These are phyloP conservation scores for Phalacrocorax brasilianus DNA, from an alignment of 2,113 vertebrate species.

Conservation along the genomic window DNA sequence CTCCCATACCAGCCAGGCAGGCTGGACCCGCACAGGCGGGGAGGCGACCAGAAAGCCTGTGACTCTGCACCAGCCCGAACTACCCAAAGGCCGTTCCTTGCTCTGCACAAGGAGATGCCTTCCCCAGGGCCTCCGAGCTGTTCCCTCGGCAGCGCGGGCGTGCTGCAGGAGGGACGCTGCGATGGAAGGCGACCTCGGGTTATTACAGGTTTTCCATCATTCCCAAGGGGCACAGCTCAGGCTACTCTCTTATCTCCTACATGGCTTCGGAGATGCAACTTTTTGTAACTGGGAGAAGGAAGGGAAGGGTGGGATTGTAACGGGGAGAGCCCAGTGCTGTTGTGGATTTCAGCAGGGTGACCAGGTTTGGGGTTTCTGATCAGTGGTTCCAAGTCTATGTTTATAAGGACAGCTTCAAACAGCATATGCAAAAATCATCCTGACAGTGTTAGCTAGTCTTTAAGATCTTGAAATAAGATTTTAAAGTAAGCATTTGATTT, in stretches of 20 bases:
- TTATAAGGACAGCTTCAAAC: neutral
- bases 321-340: neutral
- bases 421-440: neutral
- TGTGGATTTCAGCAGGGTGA: neutral
- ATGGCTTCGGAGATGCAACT: fast-evolving
- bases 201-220: neutral
- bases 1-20: neutral
- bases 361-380: neutral
- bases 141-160: fast-evolving
- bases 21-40: neutral
- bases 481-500: neutral
- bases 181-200: fast-evolving
- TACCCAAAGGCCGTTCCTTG: neutral
- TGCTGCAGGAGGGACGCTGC: neutral
- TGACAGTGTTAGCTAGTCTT: neutral
- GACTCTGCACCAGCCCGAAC: neutral
- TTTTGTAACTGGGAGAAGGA: neutral
- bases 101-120: neutral
- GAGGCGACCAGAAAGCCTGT: neutral
- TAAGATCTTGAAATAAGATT: neutral
- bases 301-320: neutral
- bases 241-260: neutral
- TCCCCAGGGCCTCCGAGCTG: neutral
- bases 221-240: neutral
- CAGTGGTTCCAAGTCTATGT: neutral